A percentile compares a stretch with the other conserved stretches of the same genome.
These are phyloP conservation scores for Nemotelus nigrinus DNA, from an alignment of 2,888 invertebrate species.

Conservation along the genomic window DNA sequence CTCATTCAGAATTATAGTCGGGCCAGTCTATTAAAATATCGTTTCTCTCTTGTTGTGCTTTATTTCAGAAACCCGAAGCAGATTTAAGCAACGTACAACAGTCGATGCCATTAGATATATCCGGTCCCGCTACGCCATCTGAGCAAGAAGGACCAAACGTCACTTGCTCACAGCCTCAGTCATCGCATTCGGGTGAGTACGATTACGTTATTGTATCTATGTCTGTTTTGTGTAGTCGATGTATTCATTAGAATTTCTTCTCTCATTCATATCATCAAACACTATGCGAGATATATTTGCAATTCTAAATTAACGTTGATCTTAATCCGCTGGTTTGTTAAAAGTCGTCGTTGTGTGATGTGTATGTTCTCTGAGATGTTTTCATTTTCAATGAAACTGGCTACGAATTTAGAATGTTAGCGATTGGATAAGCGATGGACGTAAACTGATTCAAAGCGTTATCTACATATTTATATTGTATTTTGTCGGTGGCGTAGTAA, in stretches of 20 bases:
- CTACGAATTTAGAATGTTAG: no score
- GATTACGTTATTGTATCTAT: neutral
- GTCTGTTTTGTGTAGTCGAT: neutral
- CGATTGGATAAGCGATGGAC: no score
- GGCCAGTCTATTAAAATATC: conserved; percentile 13
- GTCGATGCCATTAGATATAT: conserved; percentile 64
- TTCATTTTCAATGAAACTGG: no score
- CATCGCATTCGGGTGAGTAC: conserved; percentile 63
- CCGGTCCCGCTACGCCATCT: conserved; percentile 63
- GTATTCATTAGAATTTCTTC: neutral
- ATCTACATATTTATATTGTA: no score
- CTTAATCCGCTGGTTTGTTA: no score
- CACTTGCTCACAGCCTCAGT: conserved; percentile 59
- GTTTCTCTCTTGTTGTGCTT: conserved; percentile 48
- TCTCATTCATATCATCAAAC: conserved; percentile 22
- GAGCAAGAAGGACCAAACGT: conserved; percentile 63
- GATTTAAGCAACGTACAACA: conserved; percentile 63
- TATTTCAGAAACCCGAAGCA: conserved; percentile 62
- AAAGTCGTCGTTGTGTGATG: no score
- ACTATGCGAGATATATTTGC: neutral
- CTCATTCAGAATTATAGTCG: neutral
- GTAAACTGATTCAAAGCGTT: no score
- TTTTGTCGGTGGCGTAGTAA: no score
- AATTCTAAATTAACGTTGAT: no score
- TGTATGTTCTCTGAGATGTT: no score